Conservation (phyloP, 2,888 invertebrate species). For the Xestia ashworthii region DNA sequence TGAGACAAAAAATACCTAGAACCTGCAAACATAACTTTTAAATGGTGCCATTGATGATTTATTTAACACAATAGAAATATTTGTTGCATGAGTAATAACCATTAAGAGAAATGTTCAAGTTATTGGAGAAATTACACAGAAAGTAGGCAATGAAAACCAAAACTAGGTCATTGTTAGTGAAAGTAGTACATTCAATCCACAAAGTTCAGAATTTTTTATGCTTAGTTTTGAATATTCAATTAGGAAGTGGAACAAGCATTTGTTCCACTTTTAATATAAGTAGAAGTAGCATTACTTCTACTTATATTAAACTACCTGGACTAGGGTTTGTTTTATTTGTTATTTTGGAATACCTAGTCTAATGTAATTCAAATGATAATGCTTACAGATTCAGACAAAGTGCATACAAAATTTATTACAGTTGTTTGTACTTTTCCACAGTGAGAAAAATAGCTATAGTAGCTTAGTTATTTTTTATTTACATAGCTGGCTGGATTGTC, state of each 20-base stretch:
- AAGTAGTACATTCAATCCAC: conserved; percentile 26
- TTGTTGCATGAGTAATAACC: neutral
- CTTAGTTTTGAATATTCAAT: conserved; percentile 1
- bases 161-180: conserved; percentile 51
- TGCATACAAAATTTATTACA: neutral
- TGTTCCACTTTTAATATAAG: too few relatives aligned
- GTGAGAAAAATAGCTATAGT: neutral
- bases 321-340: neutral
- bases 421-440: neutral
- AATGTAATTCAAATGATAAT: neutral
- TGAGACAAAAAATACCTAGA: neutral
- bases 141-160: conserved; percentile 25
- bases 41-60: neutral
- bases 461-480: neutral
- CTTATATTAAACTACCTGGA: neutral
- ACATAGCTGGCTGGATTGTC: conserved; percentile 10
- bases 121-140: conserved; percentile 25
- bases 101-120: conserved; percentile 1
- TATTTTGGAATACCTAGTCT: too few relatives aligned
- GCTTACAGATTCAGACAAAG: neutral
- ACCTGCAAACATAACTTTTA: neutral
- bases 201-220: neutral
- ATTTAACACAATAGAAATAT: neutral
- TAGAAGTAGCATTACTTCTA: too few relatives aligned
- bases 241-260: neutral